phyloP scores from a whole-genome alignment of 1,140 invertebrate species.

The Saccostrea echinata region DNA sequence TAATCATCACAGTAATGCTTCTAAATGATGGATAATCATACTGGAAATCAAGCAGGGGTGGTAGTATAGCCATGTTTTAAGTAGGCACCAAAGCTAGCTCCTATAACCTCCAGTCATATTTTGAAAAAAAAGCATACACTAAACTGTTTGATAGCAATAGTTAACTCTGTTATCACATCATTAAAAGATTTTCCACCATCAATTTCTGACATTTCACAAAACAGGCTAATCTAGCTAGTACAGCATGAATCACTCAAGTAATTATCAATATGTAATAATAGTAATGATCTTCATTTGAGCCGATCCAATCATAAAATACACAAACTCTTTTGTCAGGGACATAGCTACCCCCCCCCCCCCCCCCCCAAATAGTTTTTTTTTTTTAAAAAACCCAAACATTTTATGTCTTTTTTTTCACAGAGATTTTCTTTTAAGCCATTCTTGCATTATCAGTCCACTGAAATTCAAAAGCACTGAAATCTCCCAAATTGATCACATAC shows the following conservation, averaged over 20 bases:
- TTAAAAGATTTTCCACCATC: constrained; percentile 30
- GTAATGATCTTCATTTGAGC: too few relatives aligned
- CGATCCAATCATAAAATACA: too few relatives aligned
- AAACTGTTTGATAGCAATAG: neutral
- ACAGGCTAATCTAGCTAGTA: neutral
- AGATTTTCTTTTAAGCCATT: too few relatives aligned
- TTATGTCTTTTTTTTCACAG: too few relatives aligned
- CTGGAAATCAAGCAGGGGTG: neutral
- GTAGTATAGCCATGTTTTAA: neutral
- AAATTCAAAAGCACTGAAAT: too few relatives aligned
- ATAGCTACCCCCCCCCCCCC: too few relatives aligned
- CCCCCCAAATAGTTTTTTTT: too few relatives aligned
- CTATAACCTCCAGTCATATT: neutral
- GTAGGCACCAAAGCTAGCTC: neutral
- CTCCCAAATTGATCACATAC: too few relatives aligned
- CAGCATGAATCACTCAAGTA: neutral
- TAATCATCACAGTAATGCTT: constrained; percentile 7
- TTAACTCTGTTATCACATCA: constrained; percentile 5
- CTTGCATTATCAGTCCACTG: too few relatives aligned
- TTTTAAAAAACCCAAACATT: too few relatives aligned
- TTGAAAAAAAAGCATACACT: neutral
- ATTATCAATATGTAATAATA: too few relatives aligned
- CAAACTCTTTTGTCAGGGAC: too few relatives aligned
- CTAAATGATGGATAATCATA: constrained; percentile 14
- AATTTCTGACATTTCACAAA: constrained; percentile 24